Base-by-base conservation (phyloP, 2,888 invertebrate species). In the Clostera curtula region DNA sequence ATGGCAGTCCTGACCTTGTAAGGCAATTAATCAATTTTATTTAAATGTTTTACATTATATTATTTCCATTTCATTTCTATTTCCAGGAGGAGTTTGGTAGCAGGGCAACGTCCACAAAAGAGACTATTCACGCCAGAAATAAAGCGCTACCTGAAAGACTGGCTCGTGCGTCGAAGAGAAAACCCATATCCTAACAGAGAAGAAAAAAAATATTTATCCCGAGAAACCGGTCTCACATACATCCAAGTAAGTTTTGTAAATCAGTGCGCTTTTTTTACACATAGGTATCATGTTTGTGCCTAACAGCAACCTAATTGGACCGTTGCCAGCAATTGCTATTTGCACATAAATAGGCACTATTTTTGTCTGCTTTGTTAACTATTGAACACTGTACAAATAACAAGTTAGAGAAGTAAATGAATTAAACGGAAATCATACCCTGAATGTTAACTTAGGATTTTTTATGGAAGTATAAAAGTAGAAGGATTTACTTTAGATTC, bases 181-280 rank as follows among this genome's bases (percentile, higher is more conserved):
- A 91, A 92, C 64, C 92, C 92, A 0, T 92, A 92, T 66, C 92
- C 92, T 1, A 91, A 90, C 56, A 77, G 92, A 34, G 91, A 91
- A 45, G 92, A 92, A 64, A 92, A 92, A 58, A 91, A 91, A 70
- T 83, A 86, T 25, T 70, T 92, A 31, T 90, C 92, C 1, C 71
- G 87, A 11, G 90, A 92, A 70, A 92, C 92, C 8, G 92, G 92
- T 21, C 82, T 92, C 12, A 92, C 92, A 10, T 92, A 92, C 50
- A 90, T 91, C 49, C 92, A 92, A 85, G 91, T 91, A 69, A 85
- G 70, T 37, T 36, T 27, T 22, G 27, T 15, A 19, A 24, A 25
- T 36, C 26, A 39, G 31, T 45, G 31, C 25, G 35, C 38, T 48
- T 6, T 10, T n/a, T 45, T 55, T 38, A 49, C 24, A 49, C 43